Percentiles rank a stretch among this genome's conserved stretches.
phyloP scores from a whole-genome alignment of 2,888 invertebrate species.

The Thera britannica region DNA sequence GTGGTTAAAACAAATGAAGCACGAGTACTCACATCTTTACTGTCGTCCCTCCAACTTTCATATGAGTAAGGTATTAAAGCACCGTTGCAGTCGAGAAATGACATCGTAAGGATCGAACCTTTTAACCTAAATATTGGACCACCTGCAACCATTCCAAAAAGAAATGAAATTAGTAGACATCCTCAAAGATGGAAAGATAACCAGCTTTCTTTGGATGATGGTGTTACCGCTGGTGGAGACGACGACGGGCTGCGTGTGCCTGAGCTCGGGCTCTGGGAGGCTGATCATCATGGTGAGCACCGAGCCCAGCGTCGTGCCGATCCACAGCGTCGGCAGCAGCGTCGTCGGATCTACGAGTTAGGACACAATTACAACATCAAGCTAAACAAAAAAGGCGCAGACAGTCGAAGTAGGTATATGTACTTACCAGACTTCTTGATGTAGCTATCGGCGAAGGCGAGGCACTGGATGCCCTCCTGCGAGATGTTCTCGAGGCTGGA shows the following conservation, averaged over 20 bases:
- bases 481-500: slow-evolving; percentile 98
- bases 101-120: slow-evolving; percentile 96
- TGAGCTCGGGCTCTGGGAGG: slow-evolving; percentile 91
- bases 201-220: not conserved
- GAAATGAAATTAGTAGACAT: not conserved
- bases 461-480: slow-evolving; percentile 97
- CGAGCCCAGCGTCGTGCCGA: slow-evolving; percentile 98
- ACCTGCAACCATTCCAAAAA: slow-evolving; percentile 82
- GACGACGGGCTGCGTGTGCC: slow-evolving; percentile 93
- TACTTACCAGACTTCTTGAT: slow-evolving; percentile 95
- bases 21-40: slow-evolving; percentile 83
- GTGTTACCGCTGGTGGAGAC: slow-evolving; percentile 92
- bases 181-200: not conserved
- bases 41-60: slow-evolving; percentile 97
- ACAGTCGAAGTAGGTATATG: not conserved
- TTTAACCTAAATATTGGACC: slow-evolving; percentile 98
- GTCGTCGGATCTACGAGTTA: slow-evolving; percentile 89
- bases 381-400: not conserved
- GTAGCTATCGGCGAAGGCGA: slow-evolving; percentile 98
- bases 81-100: slow-evolving; percentile 98
- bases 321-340: slow-evolving; percentile 96
- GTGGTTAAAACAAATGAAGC: not conserved
- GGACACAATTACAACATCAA: not conserved
- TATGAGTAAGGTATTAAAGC: slow-evolving; percentile 95
- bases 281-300: slow-evolving; percentile 96